phyloP scores from a whole-genome alignment of 2,888 invertebrate species.

The Leptopilina myrica region DNA sequence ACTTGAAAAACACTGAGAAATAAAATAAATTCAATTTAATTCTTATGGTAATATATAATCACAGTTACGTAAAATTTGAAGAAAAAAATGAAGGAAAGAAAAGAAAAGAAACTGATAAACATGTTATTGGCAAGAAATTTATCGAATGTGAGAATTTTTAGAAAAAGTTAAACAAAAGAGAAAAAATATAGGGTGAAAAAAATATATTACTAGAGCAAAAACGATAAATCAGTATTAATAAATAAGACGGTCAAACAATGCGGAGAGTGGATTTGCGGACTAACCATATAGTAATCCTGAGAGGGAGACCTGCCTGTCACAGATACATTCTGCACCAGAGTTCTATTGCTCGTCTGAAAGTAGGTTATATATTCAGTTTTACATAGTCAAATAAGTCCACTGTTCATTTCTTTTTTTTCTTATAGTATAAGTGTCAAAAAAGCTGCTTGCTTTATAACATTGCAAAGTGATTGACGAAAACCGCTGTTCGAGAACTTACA shows the following conservation, averaged over 20 bases:
- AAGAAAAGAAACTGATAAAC: slow-evolving; percentile 47
- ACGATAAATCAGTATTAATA: slow-evolving; percentile 72
- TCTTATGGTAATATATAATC: too few relatives aligned
- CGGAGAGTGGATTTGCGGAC: slow-evolving; percentile 76
- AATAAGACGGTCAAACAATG: slow-evolving; percentile 76
- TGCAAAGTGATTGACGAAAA: background rate
- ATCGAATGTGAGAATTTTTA: slow-evolving; percentile 51
- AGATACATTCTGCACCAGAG: slow-evolving; percentile 78
- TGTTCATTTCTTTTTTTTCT: slow-evolving; percentile 57
- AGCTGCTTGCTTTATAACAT: background rate
- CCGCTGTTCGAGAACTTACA: background rate
- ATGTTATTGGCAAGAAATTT: slow-evolving; percentile 48
- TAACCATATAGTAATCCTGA: slow-evolving; percentile 77
- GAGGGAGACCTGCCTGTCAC: slow-evolving; percentile 77
- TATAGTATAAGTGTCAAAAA: slow-evolving; percentile 10
- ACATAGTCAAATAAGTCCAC: slow-evolving; percentile 69
- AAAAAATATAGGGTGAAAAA: slow-evolving; percentile 51
- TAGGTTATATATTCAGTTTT: slow-evolving; percentile 76
- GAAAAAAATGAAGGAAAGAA: background rate
- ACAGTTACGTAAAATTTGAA: background rate
- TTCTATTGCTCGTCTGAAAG: slow-evolving; percentile 78
- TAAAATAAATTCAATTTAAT: too few relatives aligned
- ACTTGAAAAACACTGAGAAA: too few relatives aligned
- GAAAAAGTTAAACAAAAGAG: slow-evolving; percentile 50
- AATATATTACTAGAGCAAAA: slow-evolving; percentile 58